Conservation (phyloP, 2,113 vertebrate species). For the Oncorhynchus tshawytscha region DNA sequence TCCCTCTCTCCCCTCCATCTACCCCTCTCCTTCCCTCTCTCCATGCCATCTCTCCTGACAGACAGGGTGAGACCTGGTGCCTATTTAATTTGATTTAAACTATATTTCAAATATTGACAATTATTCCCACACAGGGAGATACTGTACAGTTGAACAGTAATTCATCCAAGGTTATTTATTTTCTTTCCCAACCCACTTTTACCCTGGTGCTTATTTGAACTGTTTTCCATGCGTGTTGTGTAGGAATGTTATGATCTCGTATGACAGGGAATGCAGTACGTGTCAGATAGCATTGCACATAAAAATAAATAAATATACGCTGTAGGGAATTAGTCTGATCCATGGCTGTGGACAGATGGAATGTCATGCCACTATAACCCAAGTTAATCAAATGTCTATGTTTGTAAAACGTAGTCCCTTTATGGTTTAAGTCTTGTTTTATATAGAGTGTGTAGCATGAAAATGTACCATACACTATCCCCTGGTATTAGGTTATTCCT, state of each 20-base stretch:
- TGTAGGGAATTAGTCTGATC: not conserved
- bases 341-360: not conserved
- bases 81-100: not conserved
- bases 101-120: too few species aligned
- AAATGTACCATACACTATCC: too few species aligned
- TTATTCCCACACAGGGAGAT: too few species aligned
- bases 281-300: not conserved
- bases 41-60: not conserved
- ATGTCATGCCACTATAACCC: not conserved
- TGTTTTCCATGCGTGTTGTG: not conserved
- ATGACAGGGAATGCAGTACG: conserved; percentile 25
- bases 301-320: not conserved
- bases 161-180: too few species aligned
- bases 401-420: not conserved
- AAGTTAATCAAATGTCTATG: not conserved
- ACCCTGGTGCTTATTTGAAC: not conserved
- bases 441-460: too few species aligned
- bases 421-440: not conserved
- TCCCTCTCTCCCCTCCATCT: too few species aligned
- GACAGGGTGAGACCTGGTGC: not conserved
- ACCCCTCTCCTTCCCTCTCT: not conserved
- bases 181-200: not conserved
- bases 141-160: too few species aligned
- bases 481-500: too few species aligned
- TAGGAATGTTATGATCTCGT: conserved; percentile 23